Conservation (phyloP, 1,140 invertebrate genomes). For the Macrobrachium rosenbergii region DNA sequence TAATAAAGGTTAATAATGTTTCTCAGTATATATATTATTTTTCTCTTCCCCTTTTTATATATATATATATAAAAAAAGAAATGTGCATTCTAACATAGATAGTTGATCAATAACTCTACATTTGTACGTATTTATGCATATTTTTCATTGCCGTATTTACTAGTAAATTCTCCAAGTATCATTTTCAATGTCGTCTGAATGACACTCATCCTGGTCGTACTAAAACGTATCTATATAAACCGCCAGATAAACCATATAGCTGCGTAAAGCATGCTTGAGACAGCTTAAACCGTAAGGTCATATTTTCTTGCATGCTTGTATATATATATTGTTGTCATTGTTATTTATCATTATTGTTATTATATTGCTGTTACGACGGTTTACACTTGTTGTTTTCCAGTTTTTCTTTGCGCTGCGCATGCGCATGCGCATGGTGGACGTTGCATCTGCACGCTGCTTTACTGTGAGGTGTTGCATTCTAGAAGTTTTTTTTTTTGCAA, state of each 20-base stretch:
- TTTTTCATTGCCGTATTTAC: constrained; percentile 42
- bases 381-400: too few relatives aligned
- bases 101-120: too few relatives aligned
- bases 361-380: too few relatives aligned
- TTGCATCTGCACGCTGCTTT: too few relatives aligned
- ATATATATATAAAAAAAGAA: constrained; percentile 2
- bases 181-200: constrained; percentile 58
- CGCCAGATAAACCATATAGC: constrained; percentile 57
- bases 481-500: too few relatives aligned
- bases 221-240: constrained; percentile 58
- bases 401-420: too few relatives aligned
- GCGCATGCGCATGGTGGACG: too few relatives aligned
- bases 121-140: too few relatives aligned
- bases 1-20: constrained; percentile 19
- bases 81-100: background rate
- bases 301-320: constrained; percentile 22
- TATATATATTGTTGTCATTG: background rate
- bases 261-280: constrained; percentile 53
- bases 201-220: constrained; percentile 43
- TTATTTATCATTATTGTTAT: too few relatives aligned
- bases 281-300: constrained; percentile 56
- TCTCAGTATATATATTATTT: constrained; percentile 18
- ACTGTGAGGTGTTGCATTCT: too few relatives aligned
- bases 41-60: constrained; percentile 28
- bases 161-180: constrained; percentile 61